phyloP scores from a whole-genome alignment of 2,113 vertebrate species.

The Notothenia coriiceps region DNA sequence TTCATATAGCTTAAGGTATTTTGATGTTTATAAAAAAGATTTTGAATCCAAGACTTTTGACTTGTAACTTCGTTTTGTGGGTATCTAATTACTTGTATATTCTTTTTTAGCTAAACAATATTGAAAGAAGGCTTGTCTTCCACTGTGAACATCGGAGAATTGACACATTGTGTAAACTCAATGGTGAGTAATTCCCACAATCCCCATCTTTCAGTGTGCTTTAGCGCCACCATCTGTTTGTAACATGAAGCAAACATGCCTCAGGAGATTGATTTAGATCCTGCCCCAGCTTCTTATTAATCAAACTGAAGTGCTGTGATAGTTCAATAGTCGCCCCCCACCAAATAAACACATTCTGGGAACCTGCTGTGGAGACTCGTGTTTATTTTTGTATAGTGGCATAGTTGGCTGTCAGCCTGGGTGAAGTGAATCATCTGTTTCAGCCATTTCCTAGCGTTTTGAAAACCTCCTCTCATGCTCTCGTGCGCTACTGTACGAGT shows the following conservation, averaged over 20 bases:
- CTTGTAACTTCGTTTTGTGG: too few relatives aligned
- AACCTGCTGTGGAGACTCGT: constrained; percentile 49
- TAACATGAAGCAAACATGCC: constrained; percentile 6
- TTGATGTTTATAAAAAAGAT: too few relatives aligned
- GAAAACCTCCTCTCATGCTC: constrained; percentile 24
- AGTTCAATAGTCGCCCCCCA: constrained; percentile 58
- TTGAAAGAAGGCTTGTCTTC: neutral
- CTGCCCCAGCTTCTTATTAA: constrained; percentile 53
- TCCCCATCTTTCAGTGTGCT: neutral
- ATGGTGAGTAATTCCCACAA: neutral
- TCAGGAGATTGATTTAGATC: constrained; percentile 39
- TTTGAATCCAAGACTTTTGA: too few relatives aligned
- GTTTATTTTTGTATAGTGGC: constrained; percentile 72
- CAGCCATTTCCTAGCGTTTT: constrained; percentile 57
- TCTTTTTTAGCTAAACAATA: neutral
- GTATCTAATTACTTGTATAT: too few relatives aligned
- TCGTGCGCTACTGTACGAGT: constrained; percentile 68
- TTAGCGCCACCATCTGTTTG: constrained; percentile 23
- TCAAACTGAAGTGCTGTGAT: constrained; percentile 55
- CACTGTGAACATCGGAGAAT: neutral
- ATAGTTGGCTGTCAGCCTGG: constrained; percentile 60
- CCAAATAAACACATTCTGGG: constrained; percentile 66
- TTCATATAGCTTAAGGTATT: too few relatives aligned
- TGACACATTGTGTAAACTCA: too few relatives aligned
- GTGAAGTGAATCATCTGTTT: constrained; percentile 69